Base-by-base conservation (phyloP, 2,113 vertebrate genomes). In the Andinoacara biseriatus region DNA sequence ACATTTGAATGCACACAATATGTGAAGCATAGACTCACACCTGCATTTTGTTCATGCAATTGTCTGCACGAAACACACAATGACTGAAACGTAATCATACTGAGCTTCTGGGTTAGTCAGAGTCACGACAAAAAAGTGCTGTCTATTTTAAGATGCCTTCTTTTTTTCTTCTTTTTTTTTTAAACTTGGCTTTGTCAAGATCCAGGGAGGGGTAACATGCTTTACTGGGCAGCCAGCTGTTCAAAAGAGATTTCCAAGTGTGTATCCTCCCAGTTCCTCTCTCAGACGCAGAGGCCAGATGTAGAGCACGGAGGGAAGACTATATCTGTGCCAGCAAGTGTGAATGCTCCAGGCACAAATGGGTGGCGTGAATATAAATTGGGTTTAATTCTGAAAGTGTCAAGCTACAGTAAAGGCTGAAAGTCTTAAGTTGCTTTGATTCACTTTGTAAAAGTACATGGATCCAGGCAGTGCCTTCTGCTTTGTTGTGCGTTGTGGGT, bases 281-380 rank as follows among this genome's bases (percentile, higher is more conserved):
- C 82, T 85, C 80, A 62, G 49, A 85, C 35, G 24, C 43, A 89
- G 82, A 90, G 84, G 80, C 90, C 86, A 87, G 89, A 90, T 83
- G 85, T 81, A 58, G 75, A 77, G 78, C 18, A 15, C 43, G 79
- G 76, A 82, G 52, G 52, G 58, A 40, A 74, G 85, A 84, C 89
- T 92, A 92, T 94, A 92, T 94, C 89, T 92, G 86, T 81, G 86
- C 87, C 85, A 81, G 82, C 56, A 59, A 90, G 88, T 89, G 91
- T 89, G 90, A 93, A 90, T 1, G 82, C 94, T 83, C 40, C 77
- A 46, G 91, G 92, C 82, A 9, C n/a, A 79, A 63, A 63, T 35
- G 35, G 89, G 80, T 79, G 79, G 63, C 84, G 84, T 90, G 91
- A 92, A 93, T 94, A 87, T 88, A 90, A 94, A 94, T 91, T 81